phyloP scores from a whole-genome alignment of 2,888 invertebrate genomes.

The Amblyjoppa proteus region DNA sequence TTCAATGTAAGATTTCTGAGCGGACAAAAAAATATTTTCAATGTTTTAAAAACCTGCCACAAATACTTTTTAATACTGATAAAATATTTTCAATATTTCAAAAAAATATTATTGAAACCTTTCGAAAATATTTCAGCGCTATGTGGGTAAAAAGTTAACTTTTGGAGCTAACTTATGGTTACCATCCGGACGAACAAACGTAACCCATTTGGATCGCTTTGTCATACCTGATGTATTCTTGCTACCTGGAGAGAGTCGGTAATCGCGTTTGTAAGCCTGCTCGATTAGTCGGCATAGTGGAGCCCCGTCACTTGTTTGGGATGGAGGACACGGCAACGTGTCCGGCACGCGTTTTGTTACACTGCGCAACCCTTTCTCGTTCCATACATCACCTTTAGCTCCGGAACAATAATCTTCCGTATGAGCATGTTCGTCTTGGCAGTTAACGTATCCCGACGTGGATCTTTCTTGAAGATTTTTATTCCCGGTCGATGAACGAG shows the following conservation, averaged over 20 bases:
- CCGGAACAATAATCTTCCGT: slow-evolving; percentile 92
- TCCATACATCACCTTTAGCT: slow-evolving; percentile 94
- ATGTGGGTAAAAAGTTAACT: no score
- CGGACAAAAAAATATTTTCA: no score
- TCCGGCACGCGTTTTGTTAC: slow-evolving; percentile 84
- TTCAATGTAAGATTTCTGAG: no score
- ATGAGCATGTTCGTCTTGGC: slow-evolving; percentile 92
- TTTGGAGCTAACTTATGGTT: no score
- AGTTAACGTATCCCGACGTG: slow-evolving; percentile 91
- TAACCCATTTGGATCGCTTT: no score
- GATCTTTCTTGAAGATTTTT: slow-evolving; percentile 92
- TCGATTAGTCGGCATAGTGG: neutral
- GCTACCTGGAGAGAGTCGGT: neutral
- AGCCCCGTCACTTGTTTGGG: slow-evolving; percentile 4
- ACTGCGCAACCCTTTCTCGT: slow-evolving; percentile 92
- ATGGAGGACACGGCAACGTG: slow-evolving; percentile 35
- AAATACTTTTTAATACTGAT: no score
- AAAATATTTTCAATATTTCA: no score
- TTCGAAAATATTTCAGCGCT: no score
- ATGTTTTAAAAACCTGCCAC: no score
- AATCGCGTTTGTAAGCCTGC: neutral
- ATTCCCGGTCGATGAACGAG: slow-evolving; percentile 97
- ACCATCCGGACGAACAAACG: no score
- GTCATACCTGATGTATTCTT: no score
- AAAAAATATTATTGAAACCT: no score